phyloP scores from a whole-genome alignment of 2,888 invertebrate species.

The Sphaeridia pumilis region DNA sequence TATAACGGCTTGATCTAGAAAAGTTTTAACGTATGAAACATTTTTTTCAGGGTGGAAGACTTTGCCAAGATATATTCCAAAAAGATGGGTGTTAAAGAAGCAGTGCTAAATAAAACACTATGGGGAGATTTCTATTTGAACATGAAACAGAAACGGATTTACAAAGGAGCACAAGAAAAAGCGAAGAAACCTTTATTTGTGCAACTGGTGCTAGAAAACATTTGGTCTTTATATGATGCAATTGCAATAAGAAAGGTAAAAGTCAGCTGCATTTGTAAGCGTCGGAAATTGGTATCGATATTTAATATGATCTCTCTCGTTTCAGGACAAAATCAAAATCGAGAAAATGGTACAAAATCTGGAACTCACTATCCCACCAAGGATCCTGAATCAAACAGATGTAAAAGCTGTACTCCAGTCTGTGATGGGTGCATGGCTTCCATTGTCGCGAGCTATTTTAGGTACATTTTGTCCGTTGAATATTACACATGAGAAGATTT shows the following conservation, averaged over 20 bases:
- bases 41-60: constrained; percentile 53
- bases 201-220: constrained; percentile 77
- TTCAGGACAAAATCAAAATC: constrained; percentile 56
- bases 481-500: too few relatives aligned
- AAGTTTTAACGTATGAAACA: too few relatives aligned
- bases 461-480: too few relatives aligned
- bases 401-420: constrained; percentile 64
- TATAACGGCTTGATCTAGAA: too few relatives aligned
- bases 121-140: constrained; percentile 94
- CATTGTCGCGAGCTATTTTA: constrained; percentile 68
- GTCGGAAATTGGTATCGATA: too few relatives aligned
- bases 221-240: constrained; percentile 81
- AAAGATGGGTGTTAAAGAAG: constrained; percentile 61
- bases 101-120: constrained; percentile 61
- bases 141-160: constrained; percentile 65
- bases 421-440: constrained; percentile 79
- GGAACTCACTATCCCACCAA: constrained; percentile 58
- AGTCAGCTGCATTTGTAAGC: too few relatives aligned
- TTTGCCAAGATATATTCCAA: constrained; percentile 67
- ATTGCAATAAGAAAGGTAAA: constrained; percentile 55
- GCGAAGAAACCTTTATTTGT: constrained; percentile 88
- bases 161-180: constrained; percentile 80
- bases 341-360: constrained; percentile 60
- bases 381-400: constrained; percentile 70
- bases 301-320: too few relatives aligned